These are phyloP conservation scores for Acleris emargana DNA, from an alignment of 2,888 invertebrate genomes.

Conservation along the genomic window DNA sequence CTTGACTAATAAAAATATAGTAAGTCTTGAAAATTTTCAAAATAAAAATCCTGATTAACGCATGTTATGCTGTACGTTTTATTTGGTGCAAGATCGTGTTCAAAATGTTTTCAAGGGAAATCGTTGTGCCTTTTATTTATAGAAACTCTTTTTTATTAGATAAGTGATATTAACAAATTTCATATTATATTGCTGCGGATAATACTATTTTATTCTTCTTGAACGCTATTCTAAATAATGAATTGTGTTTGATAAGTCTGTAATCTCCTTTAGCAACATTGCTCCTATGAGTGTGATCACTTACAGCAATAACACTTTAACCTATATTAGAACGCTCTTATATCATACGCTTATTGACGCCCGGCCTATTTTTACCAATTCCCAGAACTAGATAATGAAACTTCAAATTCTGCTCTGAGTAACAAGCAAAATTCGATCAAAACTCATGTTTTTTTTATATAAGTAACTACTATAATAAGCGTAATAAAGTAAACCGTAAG, in stretches of 20 bases:
- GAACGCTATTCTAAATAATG: neutral
- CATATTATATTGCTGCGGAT: too few species aligned
- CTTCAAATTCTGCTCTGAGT: neutral
- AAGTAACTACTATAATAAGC: slow-evolving; percentile 8
- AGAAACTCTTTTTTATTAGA: too few species aligned
- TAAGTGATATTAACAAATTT: neutral
- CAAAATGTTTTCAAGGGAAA: too few species aligned
- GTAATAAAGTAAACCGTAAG: slow-evolving; percentile 24
- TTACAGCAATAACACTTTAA: slow-evolving; percentile 45
- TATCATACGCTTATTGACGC: slow-evolving; percentile 36
- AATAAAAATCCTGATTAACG: too few species aligned
- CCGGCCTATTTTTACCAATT: slow-evolving; percentile 10
- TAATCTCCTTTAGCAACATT: slow-evolving; percentile 48
- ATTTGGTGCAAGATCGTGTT: too few species aligned
- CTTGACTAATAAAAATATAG: too few species aligned
- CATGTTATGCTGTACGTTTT: too few species aligned
- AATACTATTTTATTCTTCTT: neutral
- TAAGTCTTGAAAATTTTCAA: too few species aligned
- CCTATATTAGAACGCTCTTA: slow-evolving; percentile 36
- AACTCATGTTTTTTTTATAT: neutral
- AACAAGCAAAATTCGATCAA: neutral
- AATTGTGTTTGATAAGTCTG: slow-evolving; percentile 1
- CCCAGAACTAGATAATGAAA: neutral
- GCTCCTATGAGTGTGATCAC: slow-evolving; percentile 65
- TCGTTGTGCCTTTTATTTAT: too few species aligned